These are phyloP conservation scores for Gymnocheta viridis DNA, from an alignment of 2,888 invertebrate species.

Conservation along the genomic window DNA sequence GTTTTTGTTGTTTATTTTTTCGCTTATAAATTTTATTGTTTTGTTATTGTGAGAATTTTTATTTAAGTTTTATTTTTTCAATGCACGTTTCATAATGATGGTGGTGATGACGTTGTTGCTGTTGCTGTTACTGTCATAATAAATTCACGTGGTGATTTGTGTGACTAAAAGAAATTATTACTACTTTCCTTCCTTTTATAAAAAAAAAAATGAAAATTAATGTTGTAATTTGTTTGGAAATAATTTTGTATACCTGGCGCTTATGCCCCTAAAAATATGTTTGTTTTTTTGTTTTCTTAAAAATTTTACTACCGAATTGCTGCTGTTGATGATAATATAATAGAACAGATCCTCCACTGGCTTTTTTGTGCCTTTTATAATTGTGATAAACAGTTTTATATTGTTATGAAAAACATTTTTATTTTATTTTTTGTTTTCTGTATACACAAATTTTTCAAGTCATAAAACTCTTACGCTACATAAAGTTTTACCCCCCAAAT, in stretches of 20 bases:
- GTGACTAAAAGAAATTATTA: conserved; percentile 37
- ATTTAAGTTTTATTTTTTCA: conserved; percentile 39
- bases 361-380: conserved; percentile 14
- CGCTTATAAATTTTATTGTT: conserved; percentile 66
- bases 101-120: conserved; percentile 38
- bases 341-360: too few species aligned
- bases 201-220: conserved; percentile 49
- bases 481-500: conserved; percentile 75
- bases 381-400: conserved; percentile 51
- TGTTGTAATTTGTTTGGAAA: conserved; percentile 54
- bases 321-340: too few species aligned
- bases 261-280: conserved; percentile 48
- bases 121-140: conserved; percentile 15
- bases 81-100: conserved; percentile 51
- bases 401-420: neutral
- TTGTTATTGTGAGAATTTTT: conserved; percentile 63
- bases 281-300: neutral
- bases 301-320: too few species aligned
- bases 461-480: conserved; percentile 79
- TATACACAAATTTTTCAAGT: conserved; percentile 45
- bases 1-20: conserved; percentile 63
- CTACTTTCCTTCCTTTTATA: conserved; percentile 38
- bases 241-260: too few species aligned
- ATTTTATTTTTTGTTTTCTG: conserved; percentile 4
- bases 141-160: conserved; percentile 49